phyloP scores from a whole-genome alignment of 2,888 invertebrate species.

The Automeris io region DNA sequence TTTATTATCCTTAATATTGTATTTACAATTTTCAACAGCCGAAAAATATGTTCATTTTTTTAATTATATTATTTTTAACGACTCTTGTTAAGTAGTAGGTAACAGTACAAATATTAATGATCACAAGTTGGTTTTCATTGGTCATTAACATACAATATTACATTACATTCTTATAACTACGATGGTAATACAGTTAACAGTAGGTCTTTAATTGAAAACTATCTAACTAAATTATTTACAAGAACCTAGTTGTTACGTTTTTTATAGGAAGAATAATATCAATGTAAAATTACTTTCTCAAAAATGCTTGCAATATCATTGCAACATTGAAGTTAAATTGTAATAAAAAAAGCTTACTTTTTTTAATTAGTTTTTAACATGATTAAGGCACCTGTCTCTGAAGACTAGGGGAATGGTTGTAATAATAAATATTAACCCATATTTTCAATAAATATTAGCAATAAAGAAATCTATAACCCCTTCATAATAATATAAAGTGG shows the following conservation, averaged over 20 bases:
- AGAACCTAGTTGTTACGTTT: constrained; percentile 13
- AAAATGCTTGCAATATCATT: constrained; percentile 4
- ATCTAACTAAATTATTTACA: constrained; percentile 59
- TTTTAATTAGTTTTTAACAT: constrained; percentile 23
- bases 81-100: constrained; percentile 78
- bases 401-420: constrained; percentile 5
- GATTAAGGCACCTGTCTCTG: constrained; percentile 12
- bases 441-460: too few species aligned
- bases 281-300: constrained; percentile 1
- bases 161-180: constrained; percentile 69
- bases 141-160: constrained; percentile 77
- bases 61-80: constrained; percentile 75
- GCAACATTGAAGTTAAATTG: not conserved
- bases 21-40: constrained; percentile 78
- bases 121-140: constrained; percentile 79
- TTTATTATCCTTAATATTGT: constrained; percentile 76
- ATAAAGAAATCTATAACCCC: too few species aligned
- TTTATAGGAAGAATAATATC: constrained; percentile 11
- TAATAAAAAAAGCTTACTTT: not conserved
- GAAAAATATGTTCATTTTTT: constrained; percentile 76
- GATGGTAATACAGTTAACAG: constrained; percentile 66
- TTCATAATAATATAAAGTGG: too few species aligned
- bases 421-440: not conserved
- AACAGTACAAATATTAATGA: constrained; percentile 79
- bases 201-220: constrained; percentile 58